Evolutionary conservation across 1,140 invertebrate genomes (phyloP).

Genomic region (Spodoptera litura): DNA sequence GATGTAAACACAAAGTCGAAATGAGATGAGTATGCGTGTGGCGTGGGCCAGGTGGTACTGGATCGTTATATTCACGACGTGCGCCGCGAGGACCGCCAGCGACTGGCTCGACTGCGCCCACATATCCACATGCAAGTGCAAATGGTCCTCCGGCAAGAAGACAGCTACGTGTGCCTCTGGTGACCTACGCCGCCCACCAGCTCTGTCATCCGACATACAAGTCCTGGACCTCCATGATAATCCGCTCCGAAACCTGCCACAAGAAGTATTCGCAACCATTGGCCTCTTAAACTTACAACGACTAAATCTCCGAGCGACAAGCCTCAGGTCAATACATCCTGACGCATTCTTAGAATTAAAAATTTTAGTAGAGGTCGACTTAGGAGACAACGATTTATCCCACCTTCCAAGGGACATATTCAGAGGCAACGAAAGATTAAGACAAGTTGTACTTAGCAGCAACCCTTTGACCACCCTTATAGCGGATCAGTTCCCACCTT

Average conservation of each 20-base stretch:
- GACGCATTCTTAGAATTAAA: constrained; percentile 94
- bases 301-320: constrained; percentile 91
- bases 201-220: constrained; percentile 93
- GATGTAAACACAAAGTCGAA: constrained; percentile 81
- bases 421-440: constrained; percentile 90
- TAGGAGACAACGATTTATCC: constrained; percentile 91
- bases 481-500: constrained; percentile 90
- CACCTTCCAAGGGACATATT: constrained; percentile 91
- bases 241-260: constrained; percentile 90
- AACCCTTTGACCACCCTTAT: constrained; percentile 90
- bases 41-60: constrained; percentile 84
- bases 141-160: constrained; percentile 96
- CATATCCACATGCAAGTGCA: constrained; percentile 91
- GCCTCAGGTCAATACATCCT: constrained; percentile 91
- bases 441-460: constrained; percentile 90
- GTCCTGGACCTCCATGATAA: constrained; percentile 94
- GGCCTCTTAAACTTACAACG: constrained; percentile 94
- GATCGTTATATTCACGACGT: constrained; percentile 83
- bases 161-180: constrained; percentile 93
- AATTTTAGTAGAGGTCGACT: constrained; percentile 95
- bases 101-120: constrained; percentile 94
- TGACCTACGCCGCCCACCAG: constrained; percentile 91
- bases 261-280: constrained; percentile 92
- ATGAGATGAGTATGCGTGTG: constrained; percentile 85
- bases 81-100: constrained; percentile 80